Evolutionary conservation across 1,140 invertebrate species (phyloP).

Genomic region (Drosophila jambulina): DNA sequence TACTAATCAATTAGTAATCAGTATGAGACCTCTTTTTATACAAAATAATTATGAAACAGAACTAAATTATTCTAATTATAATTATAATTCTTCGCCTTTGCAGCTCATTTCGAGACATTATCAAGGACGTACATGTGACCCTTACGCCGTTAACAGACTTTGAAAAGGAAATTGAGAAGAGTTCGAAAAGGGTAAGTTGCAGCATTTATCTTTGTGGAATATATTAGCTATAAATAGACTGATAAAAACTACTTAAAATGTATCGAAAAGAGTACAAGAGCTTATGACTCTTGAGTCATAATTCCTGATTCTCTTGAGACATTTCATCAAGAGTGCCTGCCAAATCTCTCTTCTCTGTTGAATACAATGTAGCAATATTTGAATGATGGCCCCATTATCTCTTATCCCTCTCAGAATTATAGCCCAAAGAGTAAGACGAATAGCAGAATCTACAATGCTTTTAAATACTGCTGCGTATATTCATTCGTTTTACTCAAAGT

Average conservation of each 20-base stretch:
- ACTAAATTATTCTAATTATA: not conserved
- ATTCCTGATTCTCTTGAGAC: slow-evolving; percentile 51
- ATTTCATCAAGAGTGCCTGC: not conserved
- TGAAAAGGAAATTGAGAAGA: slow-evolving; percentile 83
- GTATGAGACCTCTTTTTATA: slow-evolving; percentile 39
- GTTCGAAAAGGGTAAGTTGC: slow-evolving; percentile 79
- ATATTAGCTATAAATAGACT: slow-evolving; percentile 47
- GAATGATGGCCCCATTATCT: slow-evolving; percentile 58
- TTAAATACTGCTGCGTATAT: slow-evolving; percentile 27
- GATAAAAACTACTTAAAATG: slow-evolving; percentile 16
- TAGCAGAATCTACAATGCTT: not conserved
- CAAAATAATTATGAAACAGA: not conserved
- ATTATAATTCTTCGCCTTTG: not conserved
- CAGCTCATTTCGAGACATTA: slow-evolving; percentile 76
- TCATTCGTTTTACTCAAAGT: slow-evolving; percentile 48
- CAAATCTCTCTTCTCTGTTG: slow-evolving; percentile 7
- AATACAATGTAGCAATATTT: slow-evolving; percentile 59
- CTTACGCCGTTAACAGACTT: slow-evolving; percentile 80
- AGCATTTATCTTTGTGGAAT: slow-evolving; percentile 24
- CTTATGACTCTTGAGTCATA: slow-evolving; percentile 37
- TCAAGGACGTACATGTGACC: slow-evolving; percentile 82
- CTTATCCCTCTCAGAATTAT: slow-evolving; percentile 25
- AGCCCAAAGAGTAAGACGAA: not conserved
- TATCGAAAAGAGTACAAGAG: slow-evolving; percentile 6
- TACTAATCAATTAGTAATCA: slow-evolving; percentile 5